These are phyloP conservation scores for Cephus nigrinus DNA, from an alignment of 2,888 invertebrate genomes.

Conservation along the genomic window DNA sequence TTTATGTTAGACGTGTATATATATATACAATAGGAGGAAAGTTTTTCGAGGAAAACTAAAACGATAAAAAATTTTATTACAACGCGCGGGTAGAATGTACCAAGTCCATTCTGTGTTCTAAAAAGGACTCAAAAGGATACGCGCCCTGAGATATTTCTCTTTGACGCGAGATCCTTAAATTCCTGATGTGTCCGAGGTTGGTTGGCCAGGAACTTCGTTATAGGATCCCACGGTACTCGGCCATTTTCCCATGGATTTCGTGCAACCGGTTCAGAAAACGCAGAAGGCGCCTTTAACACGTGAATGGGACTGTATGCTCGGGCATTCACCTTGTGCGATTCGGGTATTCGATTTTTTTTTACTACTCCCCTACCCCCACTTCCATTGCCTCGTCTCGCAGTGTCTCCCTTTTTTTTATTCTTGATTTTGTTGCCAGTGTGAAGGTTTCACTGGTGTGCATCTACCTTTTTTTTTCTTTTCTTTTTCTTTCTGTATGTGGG, in stretches of 20 bases:
- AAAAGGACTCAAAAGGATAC: not conserved
- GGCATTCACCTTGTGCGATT: constrained; percentile 49
- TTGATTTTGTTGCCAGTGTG: not conserved
- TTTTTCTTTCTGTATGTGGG: not conserved
- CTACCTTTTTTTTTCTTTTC: not conserved
- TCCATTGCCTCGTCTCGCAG: not conserved
- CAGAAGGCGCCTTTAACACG: constrained; percentile 44
- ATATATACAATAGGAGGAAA: not conserved
- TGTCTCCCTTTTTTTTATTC: not conserved
- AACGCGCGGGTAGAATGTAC: not conserved
- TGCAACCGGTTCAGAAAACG: constrained; percentile 52
- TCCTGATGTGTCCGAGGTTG: constrained; percentile 1
- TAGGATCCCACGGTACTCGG: constrained; percentile 46
- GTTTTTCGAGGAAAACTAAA: not conserved
- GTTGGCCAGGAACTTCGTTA: not conserved
- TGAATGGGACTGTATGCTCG: constrained; percentile 45
- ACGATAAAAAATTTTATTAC: not conserved
- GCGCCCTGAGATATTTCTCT: not conserved
- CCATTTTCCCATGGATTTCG: constrained; percentile 53
- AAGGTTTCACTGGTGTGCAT: not conserved
- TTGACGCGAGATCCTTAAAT: constrained; percentile 12
- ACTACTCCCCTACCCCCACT: not conserved
- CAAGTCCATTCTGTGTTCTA: not conserved
- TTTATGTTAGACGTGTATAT: not conserved
- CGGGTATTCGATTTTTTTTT: constrained; percentile 23